Conservation (phyloP, 1,140 invertebrate genomes). For the Batillaria attramentaria region DNA sequence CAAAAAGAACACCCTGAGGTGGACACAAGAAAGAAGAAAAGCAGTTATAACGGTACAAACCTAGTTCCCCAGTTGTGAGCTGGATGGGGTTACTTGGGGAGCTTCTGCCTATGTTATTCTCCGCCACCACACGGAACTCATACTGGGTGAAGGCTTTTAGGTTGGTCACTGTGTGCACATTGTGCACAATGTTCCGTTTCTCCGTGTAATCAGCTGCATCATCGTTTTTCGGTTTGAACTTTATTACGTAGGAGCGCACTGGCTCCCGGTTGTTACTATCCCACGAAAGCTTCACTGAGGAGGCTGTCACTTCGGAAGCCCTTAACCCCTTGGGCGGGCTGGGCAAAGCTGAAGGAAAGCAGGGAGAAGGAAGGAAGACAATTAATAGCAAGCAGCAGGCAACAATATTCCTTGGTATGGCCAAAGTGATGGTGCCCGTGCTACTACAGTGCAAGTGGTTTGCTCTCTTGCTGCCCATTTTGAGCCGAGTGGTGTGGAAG, state of each 20-base stretch:
- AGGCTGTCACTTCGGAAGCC: conserved; percentile 93
- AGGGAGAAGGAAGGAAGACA: conserved; percentile 29
- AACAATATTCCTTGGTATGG: not conserved
- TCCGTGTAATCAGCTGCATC: conserved; percentile 77
- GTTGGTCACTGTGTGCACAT: conserved; percentile 90
- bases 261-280: conserved; percentile 85
- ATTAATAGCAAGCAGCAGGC: conserved; percentile 25
- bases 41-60: conserved; percentile 77
- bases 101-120: conserved; percentile 93
- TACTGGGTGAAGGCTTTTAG: conserved; percentile 95
- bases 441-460: not conserved
- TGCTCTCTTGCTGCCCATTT: too few species aligned
- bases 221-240: conserved; percentile 92
- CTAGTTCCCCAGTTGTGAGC: conserved; percentile 96
- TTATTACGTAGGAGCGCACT: conserved; percentile 93
- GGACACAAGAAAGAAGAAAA: conserved; percentile 21
- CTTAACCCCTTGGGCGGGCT: conserved; percentile 88
- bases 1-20: not conserved
- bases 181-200: conserved; percentile 92
- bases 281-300: conserved; percentile 92
- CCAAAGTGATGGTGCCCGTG: not conserved
- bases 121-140: conserved; percentile 95
- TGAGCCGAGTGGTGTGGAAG: too few species aligned
- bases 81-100: conserved; percentile 86
- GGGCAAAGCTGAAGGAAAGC: conserved; percentile 81